These are phyloP conservation scores for Phainopepla nitens DNA, from an alignment of 2,113 vertebrate species.

Conservation along the genomic window DNA sequence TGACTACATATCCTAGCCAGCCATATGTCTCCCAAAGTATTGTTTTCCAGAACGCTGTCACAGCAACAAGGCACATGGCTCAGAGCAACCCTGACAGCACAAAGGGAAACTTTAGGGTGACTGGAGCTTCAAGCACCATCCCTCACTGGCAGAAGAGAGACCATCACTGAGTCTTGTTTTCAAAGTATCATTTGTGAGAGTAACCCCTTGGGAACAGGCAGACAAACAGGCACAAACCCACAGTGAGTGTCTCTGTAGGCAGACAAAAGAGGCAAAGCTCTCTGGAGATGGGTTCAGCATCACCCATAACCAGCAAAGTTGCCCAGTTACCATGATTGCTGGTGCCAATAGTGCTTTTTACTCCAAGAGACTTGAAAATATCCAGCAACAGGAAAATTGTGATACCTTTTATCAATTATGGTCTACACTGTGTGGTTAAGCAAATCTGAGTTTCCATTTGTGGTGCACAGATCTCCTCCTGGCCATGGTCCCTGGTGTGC, in stretches of 20 bases:
- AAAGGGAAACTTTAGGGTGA: background rate
- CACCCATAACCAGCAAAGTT: background rate
- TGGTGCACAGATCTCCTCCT: background rate
- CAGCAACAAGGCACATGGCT: background rate
- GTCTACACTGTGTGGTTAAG: background rate
- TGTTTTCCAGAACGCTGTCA: background rate
- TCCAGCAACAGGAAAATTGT: background rate
- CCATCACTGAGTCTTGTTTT: background rate
- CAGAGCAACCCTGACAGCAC: background rate
- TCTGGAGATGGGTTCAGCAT: background rate
- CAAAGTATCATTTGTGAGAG: background rate
- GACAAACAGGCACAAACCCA: background rate
- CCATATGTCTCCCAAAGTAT: background rate
- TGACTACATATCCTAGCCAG: background rate
- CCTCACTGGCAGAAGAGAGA: background rate
- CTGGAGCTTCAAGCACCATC: background rate
- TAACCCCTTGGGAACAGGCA: background rate
- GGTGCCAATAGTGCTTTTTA: background rate
- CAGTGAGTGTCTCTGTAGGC: background rate
- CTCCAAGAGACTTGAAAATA: background rate
- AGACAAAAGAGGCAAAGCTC: background rate
- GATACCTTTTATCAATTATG: background rate
- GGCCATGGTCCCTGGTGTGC: fast-evolving
- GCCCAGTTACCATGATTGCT: background rate
- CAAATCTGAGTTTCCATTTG: background rate